Conservation (phyloP, 2,888 invertebrate genomes). For the Microctonus aethiopoides region DNA sequence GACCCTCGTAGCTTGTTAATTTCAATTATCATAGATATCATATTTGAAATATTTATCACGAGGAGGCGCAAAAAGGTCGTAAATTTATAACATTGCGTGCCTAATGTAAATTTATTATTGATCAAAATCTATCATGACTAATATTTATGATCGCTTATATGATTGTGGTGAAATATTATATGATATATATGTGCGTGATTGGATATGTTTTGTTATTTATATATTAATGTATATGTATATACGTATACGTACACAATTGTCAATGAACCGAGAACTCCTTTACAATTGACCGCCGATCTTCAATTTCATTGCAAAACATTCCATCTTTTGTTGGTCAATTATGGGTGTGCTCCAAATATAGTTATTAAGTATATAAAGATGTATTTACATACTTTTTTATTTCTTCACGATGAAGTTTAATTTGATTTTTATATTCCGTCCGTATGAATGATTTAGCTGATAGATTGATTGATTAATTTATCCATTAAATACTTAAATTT, state of each 20-base stretch:
- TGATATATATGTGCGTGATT: background rate
- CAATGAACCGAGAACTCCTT: background rate
- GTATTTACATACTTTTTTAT: too few relatives aligned
- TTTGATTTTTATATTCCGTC: too few relatives aligned
- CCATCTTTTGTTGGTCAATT: too few relatives aligned
- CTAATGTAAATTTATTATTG: conserved; percentile 6
- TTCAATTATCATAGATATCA: conserved; percentile 50
- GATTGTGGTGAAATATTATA: background rate
- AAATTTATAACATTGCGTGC: conserved; percentile 15
- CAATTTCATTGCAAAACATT: background rate
- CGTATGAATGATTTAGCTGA: too few relatives aligned
- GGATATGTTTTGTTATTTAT: background rate
- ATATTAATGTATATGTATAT: background rate
- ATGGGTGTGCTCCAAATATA: too few relatives aligned
- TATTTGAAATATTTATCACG: conserved; percentile 33
- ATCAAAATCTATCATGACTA: conserved; percentile 10
- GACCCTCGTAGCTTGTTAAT: conserved; percentile 52
- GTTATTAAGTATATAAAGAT: too few relatives aligned
- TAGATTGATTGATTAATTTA: too few relatives aligned
- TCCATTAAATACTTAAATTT: too few relatives aligned
- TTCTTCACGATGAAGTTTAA: too few relatives aligned
- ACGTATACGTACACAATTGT: background rate
- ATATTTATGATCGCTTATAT: background rate
- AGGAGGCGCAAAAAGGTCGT: conserved; percentile 38
- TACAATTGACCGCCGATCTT: background rate